Evolutionary conservation across 2,888 invertebrate genomes (phyloP), one percentile per base, ranked within the genome.

Genomic region (Scrobipalpa costella): DNA sequence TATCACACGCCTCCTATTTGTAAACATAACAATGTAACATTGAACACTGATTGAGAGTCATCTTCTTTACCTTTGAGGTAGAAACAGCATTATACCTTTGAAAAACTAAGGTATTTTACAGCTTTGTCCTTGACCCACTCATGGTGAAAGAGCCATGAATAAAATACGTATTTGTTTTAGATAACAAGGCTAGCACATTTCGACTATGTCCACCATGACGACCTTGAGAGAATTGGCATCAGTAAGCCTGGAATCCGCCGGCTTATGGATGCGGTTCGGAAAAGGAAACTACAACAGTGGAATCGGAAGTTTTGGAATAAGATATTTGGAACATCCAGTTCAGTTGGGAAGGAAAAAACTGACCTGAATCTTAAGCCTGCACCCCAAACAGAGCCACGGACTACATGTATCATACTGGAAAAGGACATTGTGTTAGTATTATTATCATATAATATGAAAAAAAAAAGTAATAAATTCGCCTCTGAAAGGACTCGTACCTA

Each of bases 181-280:
- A 95, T 98, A 64, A 98, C 99, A 40, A 93, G 98, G 67, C 86
- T 99, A 75, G 95, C 98, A 62, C 99, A 99, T 88, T 99, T 99
- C 84, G 98, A 99, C 76, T 98, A 97, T 93, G 99, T 99, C n/a
- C 96, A 96, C 77, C 92, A 96, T 0, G 98, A 98, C 72, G 99
- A 99, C 87, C 92, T 99, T 78, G 98, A 98, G 80, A 96, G 96
- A 78, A 96, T 98, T 79, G 99, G 99, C 1, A 93, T 99, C 79
- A 97, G 98, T 59, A 97, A 97, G 81, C 99, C 99, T 62, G 99
- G 98, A 2, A 95, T 97, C 3, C 93, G 98, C 40, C 93, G 99
- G 63, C 90, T 99, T 13, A 90, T 99, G 80, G 98, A 98, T 86
- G 96, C 98, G 11, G 97, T 98, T 0, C 97, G 98, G 74, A 98